Percentiles rank a stretch among this genome's conserved stretches.
Evolutionary conservation across 2,888 invertebrate genomes (phyloP).

Genomic region (Hydrotaea diabolus): DNA sequence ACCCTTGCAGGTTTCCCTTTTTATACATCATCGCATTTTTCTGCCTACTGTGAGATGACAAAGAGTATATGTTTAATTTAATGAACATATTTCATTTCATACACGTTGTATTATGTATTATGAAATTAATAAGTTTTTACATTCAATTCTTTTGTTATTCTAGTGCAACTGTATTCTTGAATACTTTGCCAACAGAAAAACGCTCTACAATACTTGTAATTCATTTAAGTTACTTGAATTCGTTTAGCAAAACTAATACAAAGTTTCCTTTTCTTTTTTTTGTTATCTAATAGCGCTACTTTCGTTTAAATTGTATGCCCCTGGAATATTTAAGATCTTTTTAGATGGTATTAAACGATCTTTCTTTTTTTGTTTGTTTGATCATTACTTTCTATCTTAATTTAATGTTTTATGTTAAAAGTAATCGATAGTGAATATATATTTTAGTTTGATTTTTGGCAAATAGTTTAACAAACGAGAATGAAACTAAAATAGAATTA

Average conservation of each 20-base stretch:
- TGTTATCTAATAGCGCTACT: no score
- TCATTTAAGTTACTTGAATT: not conserved
- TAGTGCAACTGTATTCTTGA: not conserved
- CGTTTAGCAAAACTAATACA: not conserved
- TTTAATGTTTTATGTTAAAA: constrained; percentile 1
- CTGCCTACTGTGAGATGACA: not conserved
- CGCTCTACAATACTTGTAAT: not conserved
- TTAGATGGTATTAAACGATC: constrained; percentile 10
- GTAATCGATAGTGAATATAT: constrained; percentile 42
- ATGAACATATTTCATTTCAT: constrained; percentile 35
- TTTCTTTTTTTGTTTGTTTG: not conserved
- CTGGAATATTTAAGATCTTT: not conserved
- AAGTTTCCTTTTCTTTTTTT: not conserved
- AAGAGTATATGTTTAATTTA: constrained; percentile 41
- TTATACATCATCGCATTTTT: constrained; percentile 39
- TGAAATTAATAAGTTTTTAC: constrained; percentile 37
- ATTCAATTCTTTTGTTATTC: constrained; percentile 26
- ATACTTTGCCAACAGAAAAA: not conserved
- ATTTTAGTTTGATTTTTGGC: constrained; percentile 52
- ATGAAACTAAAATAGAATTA: constrained; percentile 47
- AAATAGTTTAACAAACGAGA: constrained; percentile 31
- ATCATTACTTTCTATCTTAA: no score
- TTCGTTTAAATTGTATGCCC: not conserved
- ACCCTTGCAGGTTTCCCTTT: constrained; percentile 40
- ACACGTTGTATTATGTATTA: constrained; percentile 9